Conservation (phyloP, 2,113 vertebrate species). For the Prionailurus bengalensis region DNA sequence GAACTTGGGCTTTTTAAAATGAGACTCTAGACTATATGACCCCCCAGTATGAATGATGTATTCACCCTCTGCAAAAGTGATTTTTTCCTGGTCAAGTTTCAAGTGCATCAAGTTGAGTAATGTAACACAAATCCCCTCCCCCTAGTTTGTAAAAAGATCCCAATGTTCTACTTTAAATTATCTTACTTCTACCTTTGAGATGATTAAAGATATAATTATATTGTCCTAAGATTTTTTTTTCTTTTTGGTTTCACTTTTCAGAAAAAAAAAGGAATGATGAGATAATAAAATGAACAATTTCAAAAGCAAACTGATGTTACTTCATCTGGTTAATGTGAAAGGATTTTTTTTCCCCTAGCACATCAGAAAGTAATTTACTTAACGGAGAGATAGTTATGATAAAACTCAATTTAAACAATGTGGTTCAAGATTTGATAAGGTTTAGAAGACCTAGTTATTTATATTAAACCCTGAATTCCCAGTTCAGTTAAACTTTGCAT, state of each 20-base stretch:
- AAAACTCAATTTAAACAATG: constrained; percentile 81
- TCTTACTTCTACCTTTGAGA: constrained; percentile 47
- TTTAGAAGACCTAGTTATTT: constrained; percentile 71
- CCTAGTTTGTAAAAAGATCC: constrained; percentile 31
- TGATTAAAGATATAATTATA: constrained; percentile 74
- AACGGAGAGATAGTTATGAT: constrained; percentile 77
- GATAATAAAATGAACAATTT: constrained; percentile 75
- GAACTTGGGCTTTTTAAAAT: constrained; percentile 28
- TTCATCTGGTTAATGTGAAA: constrained; percentile 69
- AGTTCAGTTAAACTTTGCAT: constrained; percentile 55
- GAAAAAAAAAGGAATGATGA: not conserved
- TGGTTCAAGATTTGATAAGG: constrained; percentile 75
- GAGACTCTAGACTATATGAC: not conserved
- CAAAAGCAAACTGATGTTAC: constrained; percentile 65
- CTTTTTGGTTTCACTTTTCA: constrained; percentile 66
- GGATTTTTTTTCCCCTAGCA: constrained; percentile 30
- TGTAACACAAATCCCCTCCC: not conserved
- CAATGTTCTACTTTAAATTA: not conserved
- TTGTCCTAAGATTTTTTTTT: constrained; percentile 29
- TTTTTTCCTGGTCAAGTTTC: constrained; percentile 53
- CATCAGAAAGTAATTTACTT: constrained; percentile 81
- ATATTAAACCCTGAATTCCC: constrained; percentile 63
- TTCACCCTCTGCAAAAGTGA: constrained; percentile 41
- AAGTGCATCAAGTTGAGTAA: constrained; percentile 11
- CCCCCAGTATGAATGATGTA: constrained; percentile 20